Percentiles rank a stretch among this genome's conserved stretches.
phyloP scores from a whole-genome alignment of 2,113 vertebrate species.

The Takifugu flavidus region DNA sequence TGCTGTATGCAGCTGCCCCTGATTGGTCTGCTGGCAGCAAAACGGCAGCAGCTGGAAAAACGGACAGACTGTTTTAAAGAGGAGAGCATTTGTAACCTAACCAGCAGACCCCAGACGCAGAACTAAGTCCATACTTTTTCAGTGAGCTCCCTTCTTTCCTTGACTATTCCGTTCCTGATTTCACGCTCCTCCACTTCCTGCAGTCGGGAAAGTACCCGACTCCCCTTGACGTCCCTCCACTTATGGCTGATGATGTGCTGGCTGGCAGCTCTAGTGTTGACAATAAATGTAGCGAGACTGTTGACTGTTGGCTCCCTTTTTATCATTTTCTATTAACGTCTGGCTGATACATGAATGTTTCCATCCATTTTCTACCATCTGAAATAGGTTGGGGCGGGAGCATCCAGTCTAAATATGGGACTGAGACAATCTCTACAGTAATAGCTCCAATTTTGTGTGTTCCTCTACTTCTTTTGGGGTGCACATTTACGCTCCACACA shows the following conservation, averaged over 20 bases:
- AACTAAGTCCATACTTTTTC: slow-evolving; percentile 37
- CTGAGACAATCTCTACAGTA: too few relatives aligned
- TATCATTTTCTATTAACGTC: too few relatives aligned
- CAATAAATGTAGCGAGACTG: too few relatives aligned
- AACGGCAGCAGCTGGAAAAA: slow-evolving; percentile 66
- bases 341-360: neutral
- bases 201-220: slow-evolving; percentile 27
- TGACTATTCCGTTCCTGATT: slow-evolving; percentile 16
- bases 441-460: too few relatives aligned
- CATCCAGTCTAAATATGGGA: too few relatives aligned
- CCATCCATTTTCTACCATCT: neutral
- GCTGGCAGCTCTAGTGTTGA: slow-evolving; percentile 16
- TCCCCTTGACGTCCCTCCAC: neutral
- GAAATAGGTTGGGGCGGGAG: too few relatives aligned
- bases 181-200: slow-evolving; percentile 13
- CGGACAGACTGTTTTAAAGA: slow-evolving; percentile 69
- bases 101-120: slow-evolving; percentile 28
- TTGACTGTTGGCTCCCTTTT: too few relatives aligned
- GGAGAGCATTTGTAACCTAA: slow-evolving; percentile 25
- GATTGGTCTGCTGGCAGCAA: slow-evolving; percentile 50
- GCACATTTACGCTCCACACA: too few relatives aligned
- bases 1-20: slow-evolving; percentile 59
- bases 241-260: slow-evolving; percentile 1
- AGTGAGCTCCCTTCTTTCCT: slow-evolving; percentile 10
- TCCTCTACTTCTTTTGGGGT: too few relatives aligned